These are phyloP conservation scores for Brenthis daphne DNA, from an alignment of 2,888 invertebrate species.

Conservation along the genomic window DNA sequence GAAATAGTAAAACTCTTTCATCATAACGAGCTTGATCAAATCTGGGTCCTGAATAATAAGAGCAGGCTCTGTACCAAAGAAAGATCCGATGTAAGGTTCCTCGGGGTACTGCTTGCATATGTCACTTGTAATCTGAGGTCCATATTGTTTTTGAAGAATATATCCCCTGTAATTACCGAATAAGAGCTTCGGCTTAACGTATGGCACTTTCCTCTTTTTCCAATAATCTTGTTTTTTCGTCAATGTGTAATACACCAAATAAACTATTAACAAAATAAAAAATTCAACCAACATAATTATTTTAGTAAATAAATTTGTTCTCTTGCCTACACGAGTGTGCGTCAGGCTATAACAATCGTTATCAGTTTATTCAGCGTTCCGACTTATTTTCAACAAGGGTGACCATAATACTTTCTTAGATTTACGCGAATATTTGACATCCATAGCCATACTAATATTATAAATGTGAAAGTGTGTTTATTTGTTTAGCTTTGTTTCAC, in stretches of 20 bases:
- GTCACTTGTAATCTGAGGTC: conserved; percentile 47
- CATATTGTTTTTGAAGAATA: conserved; percentile 51
- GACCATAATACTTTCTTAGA: too few species aligned
- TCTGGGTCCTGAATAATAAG: conserved; percentile 61
- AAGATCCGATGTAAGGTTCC: conserved; percentile 57
- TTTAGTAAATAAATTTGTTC: background rate
- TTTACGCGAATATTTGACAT: too few species aligned
- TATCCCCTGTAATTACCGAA: conserved; percentile 58
- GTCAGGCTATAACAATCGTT: too few species aligned
- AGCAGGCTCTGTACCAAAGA: conserved; percentile 59
- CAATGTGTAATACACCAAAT: background rate
- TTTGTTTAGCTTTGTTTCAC: too few species aligned
- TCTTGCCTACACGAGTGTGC: too few species aligned
- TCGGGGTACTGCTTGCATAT: conserved; percentile 54
- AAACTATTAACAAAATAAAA: conserved; percentile 18
- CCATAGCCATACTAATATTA: too few species aligned
- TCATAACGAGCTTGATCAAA: conserved; percentile 54
- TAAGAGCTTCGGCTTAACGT: conserved; percentile 49
- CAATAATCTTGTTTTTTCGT: conserved; percentile 52
- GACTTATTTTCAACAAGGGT: too few species aligned
- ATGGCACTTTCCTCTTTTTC: conserved; percentile 53
- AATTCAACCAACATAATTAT: background rate
- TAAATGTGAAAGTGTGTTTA: too few species aligned
- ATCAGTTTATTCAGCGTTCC: too few species aligned
- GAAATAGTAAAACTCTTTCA: conserved; percentile 65